phyloP scores from a whole-genome alignment of 2,113 vertebrate genomes.

The Xyrauchen texanus region DNA sequence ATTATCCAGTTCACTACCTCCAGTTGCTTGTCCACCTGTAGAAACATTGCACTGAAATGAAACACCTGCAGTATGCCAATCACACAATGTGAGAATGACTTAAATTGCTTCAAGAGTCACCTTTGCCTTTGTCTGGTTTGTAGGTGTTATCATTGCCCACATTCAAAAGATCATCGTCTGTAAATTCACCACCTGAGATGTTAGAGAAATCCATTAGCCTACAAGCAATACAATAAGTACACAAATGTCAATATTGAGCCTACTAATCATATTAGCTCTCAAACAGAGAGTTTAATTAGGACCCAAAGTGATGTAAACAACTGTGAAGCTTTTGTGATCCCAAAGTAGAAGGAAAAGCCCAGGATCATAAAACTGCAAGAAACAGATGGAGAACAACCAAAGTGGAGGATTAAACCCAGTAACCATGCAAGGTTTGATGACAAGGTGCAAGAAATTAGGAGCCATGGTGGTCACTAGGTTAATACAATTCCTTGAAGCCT shows the following conservation, averaged over 20 bases:
- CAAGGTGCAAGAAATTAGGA: slow-evolving; percentile 6
- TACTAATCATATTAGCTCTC: neutral
- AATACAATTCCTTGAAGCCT: neutral
- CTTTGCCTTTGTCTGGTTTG: slow-evolving; percentile 85
- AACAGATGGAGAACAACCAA: neutral
- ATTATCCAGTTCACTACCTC: slow-evolving; percentile 20
- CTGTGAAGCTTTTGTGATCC: neutral
- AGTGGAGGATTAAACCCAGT: neutral
- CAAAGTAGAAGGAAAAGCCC: neutral
- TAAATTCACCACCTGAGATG: slow-evolving; percentile 61
- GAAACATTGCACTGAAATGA: slow-evolving; percentile 21
- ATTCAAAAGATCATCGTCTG: slow-evolving; percentile 77
- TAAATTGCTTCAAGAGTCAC: slow-evolving; percentile 57
- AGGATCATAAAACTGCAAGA: neutral
- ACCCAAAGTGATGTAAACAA: too few species aligned
- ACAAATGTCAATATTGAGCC: neutral
- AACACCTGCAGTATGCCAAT: too few species aligned
- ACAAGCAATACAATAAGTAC: neutral
- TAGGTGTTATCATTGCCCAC: slow-evolving; percentile 68
- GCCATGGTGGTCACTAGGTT: slow-evolving; percentile 1
- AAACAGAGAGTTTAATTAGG: too few species aligned
- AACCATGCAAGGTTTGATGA: slow-evolving; percentile 6
- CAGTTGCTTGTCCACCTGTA: slow-evolving; percentile 33
- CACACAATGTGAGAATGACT: neutral
- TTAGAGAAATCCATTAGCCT: neutral